A percentile compares a stretch with the other conserved stretches of the same genome.
Conservation (phyloP, 35 echinoderm and acorn worm species). For the Lytechinus variegatus region DNA sequence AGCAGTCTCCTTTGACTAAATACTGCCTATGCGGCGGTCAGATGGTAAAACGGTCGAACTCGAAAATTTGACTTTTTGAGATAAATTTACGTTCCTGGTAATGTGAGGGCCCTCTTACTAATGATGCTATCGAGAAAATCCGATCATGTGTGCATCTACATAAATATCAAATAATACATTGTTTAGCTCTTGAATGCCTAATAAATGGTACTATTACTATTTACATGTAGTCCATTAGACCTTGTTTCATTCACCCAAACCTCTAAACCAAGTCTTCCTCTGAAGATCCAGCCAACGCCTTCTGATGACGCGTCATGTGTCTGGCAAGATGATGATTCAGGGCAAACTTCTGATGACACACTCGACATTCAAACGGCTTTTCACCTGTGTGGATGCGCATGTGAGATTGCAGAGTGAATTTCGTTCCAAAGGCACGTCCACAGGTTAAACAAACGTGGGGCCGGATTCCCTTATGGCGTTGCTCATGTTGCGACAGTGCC, state of each 20-base stretch:
- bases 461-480: constrained; percentile 34
- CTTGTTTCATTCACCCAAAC: neutral
- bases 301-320: constrained; percentile 31
- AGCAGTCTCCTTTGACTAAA: too few species aligned
- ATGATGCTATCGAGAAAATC: too few species aligned
- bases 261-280: neutral
- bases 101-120: too few species aligned
- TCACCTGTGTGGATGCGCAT: constrained; percentile 25
- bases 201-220: too few species aligned
- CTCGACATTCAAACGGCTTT: constrained; percentile 39
- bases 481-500: constrained; percentile 26
- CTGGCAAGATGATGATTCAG: constrained; percentile 30
- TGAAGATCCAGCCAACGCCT: neutral
- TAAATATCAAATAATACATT: too few species aligned
- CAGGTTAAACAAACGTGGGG: constrained; percentile 47
- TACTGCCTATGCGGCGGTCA: too few species aligned
- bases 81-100: too few species aligned
- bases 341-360: neutral
- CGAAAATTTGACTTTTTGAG: too few species aligned
- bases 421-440: constrained; percentile 35
- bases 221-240: too few species aligned
- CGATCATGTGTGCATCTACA: too few species aligned
- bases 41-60: too few species aligned
- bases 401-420: constrained; percentile 34
- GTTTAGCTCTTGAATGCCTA: too few species aligned